These are phyloP conservation scores for Sigmodon hispidus DNA, from an alignment of 2,113 vertebrate species.

Conservation along the genomic window DNA sequence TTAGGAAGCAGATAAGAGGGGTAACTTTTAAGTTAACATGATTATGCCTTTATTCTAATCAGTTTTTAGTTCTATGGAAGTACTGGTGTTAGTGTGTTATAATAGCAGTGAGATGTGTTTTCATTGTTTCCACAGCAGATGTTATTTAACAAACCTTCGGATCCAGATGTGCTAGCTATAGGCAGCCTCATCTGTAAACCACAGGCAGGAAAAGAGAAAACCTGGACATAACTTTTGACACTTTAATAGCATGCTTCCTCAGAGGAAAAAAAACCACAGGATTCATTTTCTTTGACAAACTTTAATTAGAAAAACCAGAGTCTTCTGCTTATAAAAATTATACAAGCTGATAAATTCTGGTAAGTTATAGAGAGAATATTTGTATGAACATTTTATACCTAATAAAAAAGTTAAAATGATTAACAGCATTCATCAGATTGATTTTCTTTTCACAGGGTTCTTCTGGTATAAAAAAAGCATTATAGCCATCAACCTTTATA, in stretches of 20 bases:
- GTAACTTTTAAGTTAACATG: background rate
- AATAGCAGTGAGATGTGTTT: background rate
- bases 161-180: background rate
- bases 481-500: slow-evolving; percentile 81
- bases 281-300: slow-evolving; percentile 84
- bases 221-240: background rate
- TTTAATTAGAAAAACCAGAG: slow-evolving; percentile 89
- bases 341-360: slow-evolving; percentile 86
- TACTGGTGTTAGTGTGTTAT: background rate
- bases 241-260: slow-evolving; percentile 60
- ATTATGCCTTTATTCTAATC: background rate
- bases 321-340: slow-evolving; percentile 86
- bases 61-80: background rate
- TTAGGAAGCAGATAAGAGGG: background rate
- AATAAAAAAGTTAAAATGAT: slow-evolving; percentile 89
- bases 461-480: slow-evolving; percentile 84
- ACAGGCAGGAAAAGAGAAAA: background rate
- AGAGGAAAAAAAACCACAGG: slow-evolving; percentile 70
- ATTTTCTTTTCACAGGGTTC: slow-evolving; percentile 62
- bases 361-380: slow-evolving; percentile 85
- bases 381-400: slow-evolving; percentile 82
- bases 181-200: background rate
- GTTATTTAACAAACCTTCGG: background rate
- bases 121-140: background rate
- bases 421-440: slow-evolving; percentile 84